These are phyloP conservation scores for Tiliacea citrago DNA, from an alignment of 2,888 invertebrate genomes.

Conservation along the genomic window DNA sequence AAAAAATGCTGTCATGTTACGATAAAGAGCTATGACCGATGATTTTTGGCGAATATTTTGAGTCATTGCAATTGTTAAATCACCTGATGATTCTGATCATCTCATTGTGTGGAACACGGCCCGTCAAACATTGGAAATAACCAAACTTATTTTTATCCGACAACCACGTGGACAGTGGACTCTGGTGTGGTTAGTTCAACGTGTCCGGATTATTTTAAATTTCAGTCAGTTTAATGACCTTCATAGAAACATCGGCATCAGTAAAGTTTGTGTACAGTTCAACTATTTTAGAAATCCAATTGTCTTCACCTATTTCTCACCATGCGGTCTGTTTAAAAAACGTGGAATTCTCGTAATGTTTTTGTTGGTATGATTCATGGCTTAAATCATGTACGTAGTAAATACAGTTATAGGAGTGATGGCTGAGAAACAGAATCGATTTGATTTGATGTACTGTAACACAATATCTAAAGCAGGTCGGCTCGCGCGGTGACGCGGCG, in stretches of 20 bases:
- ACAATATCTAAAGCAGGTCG: conserved; percentile 84
- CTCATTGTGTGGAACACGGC: conserved; percentile 65
- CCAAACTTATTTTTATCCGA: conserved; percentile 68
- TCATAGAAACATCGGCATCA: conserved; percentile 30
- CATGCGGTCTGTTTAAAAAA: conserved; percentile 47
- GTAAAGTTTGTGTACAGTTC: conserved; percentile 29
- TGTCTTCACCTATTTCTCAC: conserved; percentile 54
- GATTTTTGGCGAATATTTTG: conserved; percentile 70
- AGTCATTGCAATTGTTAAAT: conserved; percentile 63
- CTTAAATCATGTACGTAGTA: conserved; percentile 64
- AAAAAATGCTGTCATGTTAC: conserved; percentile 81
- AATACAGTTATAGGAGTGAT: conserved; percentile 64
- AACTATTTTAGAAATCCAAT: conserved; percentile 52
- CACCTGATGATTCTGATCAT: conserved; percentile 59
- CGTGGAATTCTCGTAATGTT: conserved; percentile 64
- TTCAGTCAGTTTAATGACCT: conserved; percentile 54
- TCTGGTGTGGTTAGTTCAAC: conserved; percentile 24
- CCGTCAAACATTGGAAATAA: conserved; percentile 68
- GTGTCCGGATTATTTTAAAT: conserved; percentile 38
- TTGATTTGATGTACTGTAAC: conserved; percentile 83
- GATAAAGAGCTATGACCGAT: conserved; percentile 74
- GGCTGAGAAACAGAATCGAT: conserved; percentile 70
- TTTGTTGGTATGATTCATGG: conserved; percentile 65
- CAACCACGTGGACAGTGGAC: conserved; percentile 57
- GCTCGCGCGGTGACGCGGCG: conserved; percentile 82